Conservation (phyloP, 1,140 invertebrate species). For the Drosophila cardini region DNA sequence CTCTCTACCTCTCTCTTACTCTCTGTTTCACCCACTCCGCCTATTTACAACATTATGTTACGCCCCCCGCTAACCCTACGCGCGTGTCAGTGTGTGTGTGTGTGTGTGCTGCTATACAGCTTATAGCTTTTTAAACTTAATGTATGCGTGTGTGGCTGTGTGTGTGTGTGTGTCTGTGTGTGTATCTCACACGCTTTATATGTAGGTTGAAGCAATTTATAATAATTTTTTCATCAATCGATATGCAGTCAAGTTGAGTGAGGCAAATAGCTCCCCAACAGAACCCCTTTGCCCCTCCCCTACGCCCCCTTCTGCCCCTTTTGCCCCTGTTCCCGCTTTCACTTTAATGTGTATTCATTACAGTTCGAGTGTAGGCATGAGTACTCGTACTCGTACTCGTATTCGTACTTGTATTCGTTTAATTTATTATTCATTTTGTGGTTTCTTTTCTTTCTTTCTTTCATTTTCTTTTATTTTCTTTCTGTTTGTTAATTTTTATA, state of each 20-base stretch:
- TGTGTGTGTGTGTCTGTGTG: constrained; percentile 40
- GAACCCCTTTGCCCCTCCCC: constrained; percentile 10
- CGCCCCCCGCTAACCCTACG: constrained; percentile 36
- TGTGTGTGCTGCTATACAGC: constrained; percentile 63
- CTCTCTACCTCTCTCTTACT: neutral
- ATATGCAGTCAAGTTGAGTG: constrained; percentile 61
- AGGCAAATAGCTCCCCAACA: constrained; percentile 27
- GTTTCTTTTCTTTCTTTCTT: constrained; percentile 15
- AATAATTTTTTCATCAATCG: constrained; percentile 83
- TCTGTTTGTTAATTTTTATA: neutral
- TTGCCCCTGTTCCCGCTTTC: constrained; percentile 1
- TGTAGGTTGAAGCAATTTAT: constrained; percentile 84
- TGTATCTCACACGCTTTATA: constrained; percentile 75
- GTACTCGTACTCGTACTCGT: neutral
- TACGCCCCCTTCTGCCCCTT: neutral
- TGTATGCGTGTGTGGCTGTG: constrained; percentile 51
- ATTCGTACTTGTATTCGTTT: neutral
- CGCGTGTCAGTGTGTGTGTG: constrained; percentile 16
- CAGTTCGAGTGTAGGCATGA: neutral
- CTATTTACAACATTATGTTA: constrained; percentile 63
- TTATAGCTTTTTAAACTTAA: constrained; percentile 76
- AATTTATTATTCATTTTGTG: constrained; percentile 19
- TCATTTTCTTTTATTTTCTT: constrained; percentile 16
- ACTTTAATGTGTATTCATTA: constrained; percentile 15
- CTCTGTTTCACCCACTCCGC: constrained; percentile 5